These are phyloP conservation scores for Drosophila flavopinicola DNA, from an alignment of 2,888 invertebrate species.

Conservation along the genomic window DNA sequence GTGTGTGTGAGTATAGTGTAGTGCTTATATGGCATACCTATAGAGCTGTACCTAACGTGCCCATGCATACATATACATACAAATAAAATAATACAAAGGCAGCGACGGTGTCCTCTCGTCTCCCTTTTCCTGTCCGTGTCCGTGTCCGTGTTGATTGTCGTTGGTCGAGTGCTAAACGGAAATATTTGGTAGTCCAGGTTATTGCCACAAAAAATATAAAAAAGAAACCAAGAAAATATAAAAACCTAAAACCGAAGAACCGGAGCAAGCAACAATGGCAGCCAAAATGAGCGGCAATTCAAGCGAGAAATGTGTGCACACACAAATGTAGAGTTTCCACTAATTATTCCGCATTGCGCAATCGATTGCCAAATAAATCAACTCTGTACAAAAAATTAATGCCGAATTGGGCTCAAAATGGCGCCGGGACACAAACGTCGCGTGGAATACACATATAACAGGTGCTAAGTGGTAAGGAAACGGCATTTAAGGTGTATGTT, in stretches of 20 bases:
- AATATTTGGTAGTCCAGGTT: slow-evolving; percentile 74
- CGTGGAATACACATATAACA: slow-evolving; percentile 40
- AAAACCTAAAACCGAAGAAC: slow-evolving; percentile 10
- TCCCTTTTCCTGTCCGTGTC: slow-evolving; percentile 15
- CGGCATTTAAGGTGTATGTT: too few relatives aligned
- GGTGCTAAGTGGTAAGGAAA: slow-evolving; percentile 44
- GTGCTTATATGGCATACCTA: slow-evolving; percentile 67
- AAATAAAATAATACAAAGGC: slow-evolving; percentile 64
- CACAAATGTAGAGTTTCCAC: slow-evolving; percentile 49
- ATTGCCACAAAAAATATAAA: slow-evolving; percentile 49
- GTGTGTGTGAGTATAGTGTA: slow-evolving; percentile 28
- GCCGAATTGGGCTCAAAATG: slow-evolving; percentile 37
- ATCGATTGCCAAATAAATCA: slow-evolving; percentile 65
- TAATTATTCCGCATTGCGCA: slow-evolving; percentile 77
- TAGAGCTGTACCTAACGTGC: slow-evolving; percentile 74
- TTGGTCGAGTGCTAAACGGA: slow-evolving; percentile 69
- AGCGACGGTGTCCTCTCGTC: slow-evolving; percentile 32
- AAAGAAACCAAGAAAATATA: slow-evolving; percentile 20
- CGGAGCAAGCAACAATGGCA: slow-evolving; percentile 45
- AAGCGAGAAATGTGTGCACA: slow-evolving; percentile 56
- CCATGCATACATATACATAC: slow-evolving; percentile 60
- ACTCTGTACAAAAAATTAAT: slow-evolving; percentile 30
- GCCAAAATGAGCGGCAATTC: slow-evolving; percentile 51
- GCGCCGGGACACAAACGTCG: slow-evolving; percentile 17
- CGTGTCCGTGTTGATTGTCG: slow-evolving; percentile 28